phyloP scores from a whole-genome alignment of 2,888 invertebrate genomes.

The Anodontia alba region DNA sequence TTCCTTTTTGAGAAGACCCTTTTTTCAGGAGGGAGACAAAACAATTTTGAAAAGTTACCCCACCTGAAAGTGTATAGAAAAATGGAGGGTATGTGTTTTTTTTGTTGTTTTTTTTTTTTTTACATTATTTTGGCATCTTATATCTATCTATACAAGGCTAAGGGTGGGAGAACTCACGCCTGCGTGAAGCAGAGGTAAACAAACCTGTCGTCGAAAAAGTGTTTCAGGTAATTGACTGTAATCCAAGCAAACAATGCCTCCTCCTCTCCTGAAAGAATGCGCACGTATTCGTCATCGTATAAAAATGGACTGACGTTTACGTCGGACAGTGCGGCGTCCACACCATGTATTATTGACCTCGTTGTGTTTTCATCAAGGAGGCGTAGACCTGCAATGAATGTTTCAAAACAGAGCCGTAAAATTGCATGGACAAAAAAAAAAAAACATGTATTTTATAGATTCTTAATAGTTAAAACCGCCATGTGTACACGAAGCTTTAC shows the following conservation, averaged over 20 bases:
- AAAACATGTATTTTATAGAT: neutral
- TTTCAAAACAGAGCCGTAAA: too few species aligned
- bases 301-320: constrained; percentile 79
- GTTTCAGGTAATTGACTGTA: constrained; percentile 85
- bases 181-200: neutral
- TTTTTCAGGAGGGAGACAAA: too few species aligned
- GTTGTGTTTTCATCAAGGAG: constrained; percentile 80
- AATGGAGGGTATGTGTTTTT: too few species aligned
- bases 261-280: constrained; percentile 86
- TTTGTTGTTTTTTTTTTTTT: too few species aligned
- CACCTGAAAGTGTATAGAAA: too few species aligned
- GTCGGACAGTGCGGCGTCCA: constrained; percentile 64
- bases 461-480: neutral
- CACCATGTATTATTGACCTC: constrained; percentile 61
- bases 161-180: too few species aligned
- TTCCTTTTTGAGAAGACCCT: too few species aligned
- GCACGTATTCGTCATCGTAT: constrained; percentile 82
- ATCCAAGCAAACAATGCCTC: constrained; percentile 87
- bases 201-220: constrained; percentile 45
- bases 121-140: too few species aligned
- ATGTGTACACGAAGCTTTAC: too few species aligned
- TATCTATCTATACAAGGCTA: too few species aligned
- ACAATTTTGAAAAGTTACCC: too few species aligned
- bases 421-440: neutral
- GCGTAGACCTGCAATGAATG: constrained; percentile 83